Evolutionary conservation across 2,113 vertebrate species (phyloP), one percentile per base, ranked within the genome.

Genomic region (Oplegnathus fasciatus): DNA sequence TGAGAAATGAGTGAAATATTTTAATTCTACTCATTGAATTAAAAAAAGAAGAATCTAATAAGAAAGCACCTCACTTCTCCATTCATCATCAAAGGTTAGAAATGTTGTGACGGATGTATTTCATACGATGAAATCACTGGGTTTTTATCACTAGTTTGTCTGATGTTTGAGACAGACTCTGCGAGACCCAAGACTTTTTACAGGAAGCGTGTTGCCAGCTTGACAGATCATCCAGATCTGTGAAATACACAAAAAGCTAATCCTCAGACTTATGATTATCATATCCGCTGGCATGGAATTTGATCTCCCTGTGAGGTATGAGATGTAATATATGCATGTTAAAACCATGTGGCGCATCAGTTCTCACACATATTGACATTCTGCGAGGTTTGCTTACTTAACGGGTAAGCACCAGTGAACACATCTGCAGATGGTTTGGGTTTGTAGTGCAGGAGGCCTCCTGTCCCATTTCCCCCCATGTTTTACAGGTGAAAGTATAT

Each of bases 391-490:
- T 86, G 82, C 82, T 92, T 87, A 78, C 83, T 86, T 78, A 84
- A 44, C 50, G 20, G 37, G 26, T 42, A 67, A 90, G 80, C 78
- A 60, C 54, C 60, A 32, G 76, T 68, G 69, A 86, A 73, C 84
- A 91, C 89, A 93, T 92, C 82, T 89, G 89, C 85, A 83, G 42
- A 80, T 79, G 34, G 58, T 92, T 81, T 67, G 58, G 72, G 74
- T 88, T 80, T 72, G 57, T 70, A 26, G 62, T 75, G 44, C 54
- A 76, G 18, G 54, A 87, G 69, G 57, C 55, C 62, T 69, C 75
- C 44, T 32, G 55, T 57, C 75, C 26, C 26, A 26, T 18, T 78
- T 50, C 17, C 24, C 14, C 24, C 1, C 32, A 13, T 65, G 78
- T 70, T 83, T 75, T 83, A 75, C 75, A 83, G 73, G 75, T 90